Conservation (phyloP, 2,113 vertebrate genomes). For the Caracal caracal region DNA sequence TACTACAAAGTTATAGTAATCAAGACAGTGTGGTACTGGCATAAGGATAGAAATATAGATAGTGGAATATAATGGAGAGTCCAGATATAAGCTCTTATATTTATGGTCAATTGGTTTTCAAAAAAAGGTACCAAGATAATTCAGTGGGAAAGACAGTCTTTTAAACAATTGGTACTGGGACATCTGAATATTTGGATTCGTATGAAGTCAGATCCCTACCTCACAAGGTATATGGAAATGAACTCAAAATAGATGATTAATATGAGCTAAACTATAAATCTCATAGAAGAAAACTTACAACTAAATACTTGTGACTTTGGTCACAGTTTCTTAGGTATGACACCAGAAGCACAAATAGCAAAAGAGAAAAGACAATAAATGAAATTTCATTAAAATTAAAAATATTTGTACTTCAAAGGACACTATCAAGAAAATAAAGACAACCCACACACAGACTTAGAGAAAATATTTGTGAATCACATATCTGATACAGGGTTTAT, state of each 20-base stretch:
- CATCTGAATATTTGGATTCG: not conserved
- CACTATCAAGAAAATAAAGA: not conserved
- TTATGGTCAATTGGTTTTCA: not conserved
- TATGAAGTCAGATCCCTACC: not conserved
- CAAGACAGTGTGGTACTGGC: not conserved
- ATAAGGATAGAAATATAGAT: not conserved
- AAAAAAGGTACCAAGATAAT: not conserved
- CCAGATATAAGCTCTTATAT: not conserved
- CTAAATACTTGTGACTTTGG: not conserved
- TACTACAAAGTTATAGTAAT: not conserved
- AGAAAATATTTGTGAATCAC: not conserved
- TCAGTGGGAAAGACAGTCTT: not conserved
- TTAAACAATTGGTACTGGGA: not conserved
- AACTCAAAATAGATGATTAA: not conserved
- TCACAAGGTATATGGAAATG: not conserved
- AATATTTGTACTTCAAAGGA: not conserved
- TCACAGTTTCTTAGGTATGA: too few relatives aligned
- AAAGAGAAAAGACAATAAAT: too few relatives aligned
- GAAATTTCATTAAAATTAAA: too few relatives aligned
- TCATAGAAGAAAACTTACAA: not conserved
- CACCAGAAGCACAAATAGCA: too few relatives aligned
- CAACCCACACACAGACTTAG: not conserved
- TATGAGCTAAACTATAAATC: not conserved
- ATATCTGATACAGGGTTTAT: not conserved
- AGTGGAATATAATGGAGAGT: not conserved